Evolutionary conservation across 1,140 invertebrate species (phyloP).

Genomic region (Drosophila biarmipes): DNA sequence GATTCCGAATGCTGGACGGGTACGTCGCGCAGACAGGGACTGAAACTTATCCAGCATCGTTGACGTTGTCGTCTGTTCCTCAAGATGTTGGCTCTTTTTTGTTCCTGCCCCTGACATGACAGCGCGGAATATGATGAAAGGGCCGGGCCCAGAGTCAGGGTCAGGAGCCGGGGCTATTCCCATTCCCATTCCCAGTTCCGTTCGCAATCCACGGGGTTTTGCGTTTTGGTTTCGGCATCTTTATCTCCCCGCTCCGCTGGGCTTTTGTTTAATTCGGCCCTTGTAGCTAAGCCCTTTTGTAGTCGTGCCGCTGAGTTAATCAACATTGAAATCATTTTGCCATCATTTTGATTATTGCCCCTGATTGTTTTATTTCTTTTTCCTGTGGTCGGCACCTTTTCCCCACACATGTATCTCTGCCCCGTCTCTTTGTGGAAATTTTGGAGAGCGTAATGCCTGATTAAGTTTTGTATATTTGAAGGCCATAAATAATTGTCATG

Average conservation of each 20-base stretch:
- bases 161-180: constrained; percentile 24
- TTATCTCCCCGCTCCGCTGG: constrained; percentile 49
- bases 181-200: constrained; percentile 21
- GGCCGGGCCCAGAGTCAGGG: constrained; percentile 48
- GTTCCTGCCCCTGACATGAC: constrained; percentile 73
- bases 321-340: constrained; percentile 80
- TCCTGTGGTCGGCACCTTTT: constrained; percentile 20
- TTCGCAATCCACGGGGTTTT: constrained; percentile 36
- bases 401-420: constrained; percentile 18
- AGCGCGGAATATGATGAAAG: constrained; percentile 81
- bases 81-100: constrained; percentile 42
- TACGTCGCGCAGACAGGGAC: constrained; percentile 60
- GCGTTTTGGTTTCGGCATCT: constrained; percentile 50
- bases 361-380: constrained; percentile 65
- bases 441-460: constrained; percentile 56
- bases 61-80: constrained; percentile 70
- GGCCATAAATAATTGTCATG: constrained; percentile 72
- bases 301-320: constrained; percentile 75
- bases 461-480: constrained; percentile 62
- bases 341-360: constrained; percentile 75
- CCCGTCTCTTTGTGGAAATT: constrained; percentile 35
- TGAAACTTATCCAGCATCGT: constrained; percentile 76
- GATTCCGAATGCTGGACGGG: constrained; percentile 33
- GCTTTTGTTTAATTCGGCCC: constrained; percentile 76
- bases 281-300: constrained; percentile 71